Evolutionary conservation across 35 echinoderm and acorn worm genomes (phyloP).

Genomic region (Acanthaster planci): DNA sequence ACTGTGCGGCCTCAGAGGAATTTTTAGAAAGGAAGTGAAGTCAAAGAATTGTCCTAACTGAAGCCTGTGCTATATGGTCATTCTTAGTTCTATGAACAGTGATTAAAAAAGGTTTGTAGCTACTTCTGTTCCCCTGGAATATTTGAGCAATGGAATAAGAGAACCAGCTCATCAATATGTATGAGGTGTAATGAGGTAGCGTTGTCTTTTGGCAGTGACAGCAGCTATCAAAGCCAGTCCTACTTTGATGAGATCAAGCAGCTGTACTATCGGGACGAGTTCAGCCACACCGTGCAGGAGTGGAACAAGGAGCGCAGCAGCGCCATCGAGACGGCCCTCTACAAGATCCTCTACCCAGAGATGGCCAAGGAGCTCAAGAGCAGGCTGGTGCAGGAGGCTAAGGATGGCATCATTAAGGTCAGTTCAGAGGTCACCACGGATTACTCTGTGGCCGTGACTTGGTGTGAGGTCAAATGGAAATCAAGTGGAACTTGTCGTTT

Average conservation of each 20-base stretch:
- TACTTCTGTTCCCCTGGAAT: no score
- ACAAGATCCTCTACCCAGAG: constrained; percentile 81
- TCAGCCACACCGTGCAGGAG: constrained; percentile 81
- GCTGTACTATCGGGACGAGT: constrained; percentile 96
- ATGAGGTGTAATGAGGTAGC: no score
- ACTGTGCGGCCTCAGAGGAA: no score
- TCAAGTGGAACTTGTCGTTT: no score
- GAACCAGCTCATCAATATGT: background rate
- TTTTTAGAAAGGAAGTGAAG: no score
- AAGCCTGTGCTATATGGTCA: no score
- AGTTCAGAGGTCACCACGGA: background rate
- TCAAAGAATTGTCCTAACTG: no score
- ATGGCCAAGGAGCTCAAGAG: constrained; percentile 83
- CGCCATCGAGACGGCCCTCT: constrained; percentile 78
- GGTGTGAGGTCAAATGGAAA: no score
- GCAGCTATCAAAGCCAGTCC: constrained; percentile 44
- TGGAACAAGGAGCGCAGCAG: constrained; percentile 83
- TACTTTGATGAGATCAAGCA: constrained; percentile 98
- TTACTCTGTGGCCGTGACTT: no score
- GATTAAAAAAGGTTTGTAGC: no score
- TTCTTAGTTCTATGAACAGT: no score
- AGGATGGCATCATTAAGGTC: constrained; percentile 87
- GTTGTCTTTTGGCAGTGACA: constrained; percentile 38
- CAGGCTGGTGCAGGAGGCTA: constrained; percentile 80
- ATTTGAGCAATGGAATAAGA: no score